phyloP scores from a whole-genome alignment of 2,113 vertebrate species.

The Colinus virginianus region DNA sequence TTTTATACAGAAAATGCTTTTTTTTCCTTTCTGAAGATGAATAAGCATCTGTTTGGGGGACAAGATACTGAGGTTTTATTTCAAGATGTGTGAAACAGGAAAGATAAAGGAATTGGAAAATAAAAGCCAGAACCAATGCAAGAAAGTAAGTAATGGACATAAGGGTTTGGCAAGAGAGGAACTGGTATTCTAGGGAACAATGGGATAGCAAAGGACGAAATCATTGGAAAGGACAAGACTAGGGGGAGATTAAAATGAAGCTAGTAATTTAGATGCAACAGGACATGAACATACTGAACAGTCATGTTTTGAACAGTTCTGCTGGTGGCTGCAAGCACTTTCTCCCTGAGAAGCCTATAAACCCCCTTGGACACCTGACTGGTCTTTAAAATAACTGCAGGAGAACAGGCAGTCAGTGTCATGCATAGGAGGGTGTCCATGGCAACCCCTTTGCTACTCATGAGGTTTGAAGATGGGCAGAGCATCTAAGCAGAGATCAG shows the following conservation, averaged over 20 bases:
- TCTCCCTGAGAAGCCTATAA: neutral
- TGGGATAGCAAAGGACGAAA: neutral
- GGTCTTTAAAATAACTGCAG: neutral
- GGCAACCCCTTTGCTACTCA: neutral
- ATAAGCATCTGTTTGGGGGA: neutral
- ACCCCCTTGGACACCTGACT: neutral
- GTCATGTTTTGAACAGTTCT: neutral
- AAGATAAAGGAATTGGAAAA: neutral
- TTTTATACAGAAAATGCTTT: neutral
- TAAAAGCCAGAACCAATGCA: neutral
- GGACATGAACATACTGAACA: neutral
- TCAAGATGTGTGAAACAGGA: neutral
- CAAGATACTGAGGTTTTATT: neutral
- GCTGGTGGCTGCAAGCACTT: neutral
- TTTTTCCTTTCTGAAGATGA: neutral
- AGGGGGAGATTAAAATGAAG: neutral
- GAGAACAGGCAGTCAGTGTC: rapidly evolving
- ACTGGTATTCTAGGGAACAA: neutral
- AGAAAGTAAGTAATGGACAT: neutral
- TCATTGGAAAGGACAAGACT: neutral
- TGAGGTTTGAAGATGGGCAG: neutral
- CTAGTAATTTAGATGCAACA: neutral
- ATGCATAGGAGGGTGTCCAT: neutral
- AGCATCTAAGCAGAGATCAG: neutral
- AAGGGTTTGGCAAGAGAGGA: neutral